A percentile compares a stretch with the other conserved stretches of the same genome.
These are phyloP conservation scores for Ernsta delagoae DNA, from an alignment of 2,888 invertebrate species.

Conservation along the genomic window DNA sequence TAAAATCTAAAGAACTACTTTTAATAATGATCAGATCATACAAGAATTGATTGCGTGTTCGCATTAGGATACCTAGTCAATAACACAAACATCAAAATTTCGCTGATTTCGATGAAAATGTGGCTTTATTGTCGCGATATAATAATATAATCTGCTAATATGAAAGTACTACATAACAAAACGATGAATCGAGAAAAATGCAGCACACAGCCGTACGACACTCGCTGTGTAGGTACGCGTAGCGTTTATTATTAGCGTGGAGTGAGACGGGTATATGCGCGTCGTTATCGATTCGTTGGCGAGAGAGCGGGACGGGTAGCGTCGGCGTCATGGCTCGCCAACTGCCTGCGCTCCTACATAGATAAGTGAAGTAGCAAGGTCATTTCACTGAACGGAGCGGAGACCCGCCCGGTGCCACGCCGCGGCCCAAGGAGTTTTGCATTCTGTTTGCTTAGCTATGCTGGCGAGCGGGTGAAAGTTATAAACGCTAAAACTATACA, in stretches of 20 bases:
- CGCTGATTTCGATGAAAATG: slow-evolving; percentile 21
- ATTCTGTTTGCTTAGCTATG: slow-evolving; percentile 8
- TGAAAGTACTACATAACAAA: slow-evolving; percentile 46
- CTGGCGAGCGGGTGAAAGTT: slow-evolving; percentile 29
- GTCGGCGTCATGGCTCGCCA: slow-evolving; percentile 52
- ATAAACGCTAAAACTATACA: slow-evolving; percentile 22
- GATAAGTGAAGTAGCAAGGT: slow-evolving; percentile 73
- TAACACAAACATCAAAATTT: slow-evolving; percentile 5
- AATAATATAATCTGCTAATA: slow-evolving; percentile 36
- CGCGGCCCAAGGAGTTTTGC: slow-evolving; percentile 23
- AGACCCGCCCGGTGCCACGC: slow-evolving; percentile 48
- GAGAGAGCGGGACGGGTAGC: slow-evolving; percentile 58
- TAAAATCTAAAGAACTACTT: background rate
- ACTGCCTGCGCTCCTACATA: slow-evolving; percentile 52
- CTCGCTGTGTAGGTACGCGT: slow-evolving; percentile 36
- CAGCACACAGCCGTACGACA: slow-evolving; percentile 53
- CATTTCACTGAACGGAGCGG: slow-evolving; percentile 55
- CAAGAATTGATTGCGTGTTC: background rate
- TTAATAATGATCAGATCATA: background rate
- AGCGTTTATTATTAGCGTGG: slow-evolving; percentile 73
- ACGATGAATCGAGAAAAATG: slow-evolving; percentile 57
- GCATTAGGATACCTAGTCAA: background rate
- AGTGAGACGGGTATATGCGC: slow-evolving; percentile 56
- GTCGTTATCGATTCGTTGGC: slow-evolving; percentile 59
- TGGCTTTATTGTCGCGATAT: slow-evolving; percentile 11